Evolutionary conservation across 2,888 invertebrate genomes (phyloP), one percentile per base, ranked within the genome.

Genomic region (Epinotia bilunana): DNA sequence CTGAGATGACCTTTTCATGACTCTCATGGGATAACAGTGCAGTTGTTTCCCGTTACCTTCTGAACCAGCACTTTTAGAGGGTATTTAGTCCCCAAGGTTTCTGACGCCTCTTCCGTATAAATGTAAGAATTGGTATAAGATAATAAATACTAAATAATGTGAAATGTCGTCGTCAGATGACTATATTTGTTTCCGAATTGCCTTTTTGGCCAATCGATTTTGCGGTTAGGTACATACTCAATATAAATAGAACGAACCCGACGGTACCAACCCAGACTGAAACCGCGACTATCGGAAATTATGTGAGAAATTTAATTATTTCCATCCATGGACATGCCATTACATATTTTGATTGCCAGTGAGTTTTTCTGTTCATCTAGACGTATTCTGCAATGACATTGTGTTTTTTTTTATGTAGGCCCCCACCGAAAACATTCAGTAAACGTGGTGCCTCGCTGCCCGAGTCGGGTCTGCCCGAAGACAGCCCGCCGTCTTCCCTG

Each of bases 391-490:
- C 39, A 39, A 39, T 39, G 9, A 39, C 1, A 53, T n/a, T 7
- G 7, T 12, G 3, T 49, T 43, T 39, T 43, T 43, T 46, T 16
- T 18, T 28, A 39, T 79, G 9, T 80, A 95, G 95, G 83, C 95
- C 95, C 75, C 96, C 95, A 85, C 96, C 96, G 79, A 95, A 95
- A 91, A 94, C 95, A 85, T 95, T 95, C 85, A 91, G 88, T 81
- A 94, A 94, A 83, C 91, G 95, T 63, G 95, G 95, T 65, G 92
- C 91, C 13, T 94, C 94, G 1, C 83, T 94, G 75, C 95, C 95
- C 20, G 95, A 95, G 81, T 92, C 95, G 43, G 95, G 95, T 20
- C 86, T 94, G 72, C 88, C 93, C 67, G 94, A 94, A 75, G 94
- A 94, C 78, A 94, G 94, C 77, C 94, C 94, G 23, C 94, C 94